Base-by-base conservation (phyloP, 2,797 vertebrate species). In the Hapalemur alaotrensis region DNA sequence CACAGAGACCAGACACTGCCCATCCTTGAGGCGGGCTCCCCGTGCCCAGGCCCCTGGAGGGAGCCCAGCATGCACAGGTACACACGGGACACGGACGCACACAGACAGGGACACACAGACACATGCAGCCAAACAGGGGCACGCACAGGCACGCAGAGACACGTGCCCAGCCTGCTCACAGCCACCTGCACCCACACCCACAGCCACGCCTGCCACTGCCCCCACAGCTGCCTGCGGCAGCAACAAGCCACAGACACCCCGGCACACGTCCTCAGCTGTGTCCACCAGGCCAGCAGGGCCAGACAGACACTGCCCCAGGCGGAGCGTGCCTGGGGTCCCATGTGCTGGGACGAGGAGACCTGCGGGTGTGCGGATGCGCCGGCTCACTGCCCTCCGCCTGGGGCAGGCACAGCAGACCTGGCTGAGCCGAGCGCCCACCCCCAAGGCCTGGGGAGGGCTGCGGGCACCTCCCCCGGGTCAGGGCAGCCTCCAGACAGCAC, bases 391-490 rank as follows among this genome's bases (percentile, higher is more conserved):
- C 65, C 15, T 13, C 89, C 43, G 18, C 86, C 17, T 0, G 0
- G 69, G 38, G 23, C 61, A 73, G 17, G 32, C 63, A 75, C 25
- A 38, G 25, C 67, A 2, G 3, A 85, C 38, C 69, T 7, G 54
- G 70, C 85, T 30, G 14, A n/a, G 41, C 28, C 38, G 7, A 1
- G 4, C 4, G 11, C 30, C 79, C 6, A 0, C 10, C 63, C 54
- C 25, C 1, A 59, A 17, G 0, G 0, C 20, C 7, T 0, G 0
- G 15, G n/a, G 3, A 38, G 7, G 4, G 52, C 54, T 17, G 18
- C 13, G 3, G 4, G 7, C 1, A 43, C 4, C 13, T 61, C 13
- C 17, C 30, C 5, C 0, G 41, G 83, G 18, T 23, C 70, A 35
- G 8, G 25, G 30, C 18, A 28, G 35, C 67, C 23, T 18, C 46